phyloP scores from a whole-genome alignment of 2,797 vertebrate genomes.

The Cossypha niveicapilla region DNA sequence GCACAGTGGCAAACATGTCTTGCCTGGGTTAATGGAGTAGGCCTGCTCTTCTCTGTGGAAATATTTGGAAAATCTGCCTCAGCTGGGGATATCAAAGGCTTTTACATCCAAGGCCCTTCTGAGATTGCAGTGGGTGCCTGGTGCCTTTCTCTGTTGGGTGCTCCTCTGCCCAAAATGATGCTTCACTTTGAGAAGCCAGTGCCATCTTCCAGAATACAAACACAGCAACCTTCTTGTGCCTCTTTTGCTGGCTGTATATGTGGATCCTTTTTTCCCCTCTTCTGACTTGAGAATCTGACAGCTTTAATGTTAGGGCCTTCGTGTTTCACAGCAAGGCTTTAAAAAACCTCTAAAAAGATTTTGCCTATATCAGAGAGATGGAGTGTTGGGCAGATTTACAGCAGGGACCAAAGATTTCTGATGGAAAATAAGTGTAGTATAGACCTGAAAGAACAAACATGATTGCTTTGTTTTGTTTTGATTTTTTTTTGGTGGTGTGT shows the following conservation, averaged over 20 bases:
- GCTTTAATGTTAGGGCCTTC: conserved; percentile 8
- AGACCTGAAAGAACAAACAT: conserved; percentile 11
- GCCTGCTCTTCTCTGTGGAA: background rate
- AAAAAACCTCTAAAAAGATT: background rate
- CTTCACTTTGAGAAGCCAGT: background rate
- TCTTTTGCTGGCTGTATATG: background rate
- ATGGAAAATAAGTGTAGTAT: background rate
- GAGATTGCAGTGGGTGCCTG: background rate
- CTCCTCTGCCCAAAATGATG: background rate
- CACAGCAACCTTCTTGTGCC: background rate
- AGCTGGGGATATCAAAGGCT: background rate
- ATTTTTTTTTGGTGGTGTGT: too few relatives aligned
- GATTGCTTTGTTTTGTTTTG: background rate
- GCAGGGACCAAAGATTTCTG: conserved; percentile 28
- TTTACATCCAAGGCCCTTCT: background rate
- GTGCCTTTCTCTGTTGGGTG: fast-evolving
- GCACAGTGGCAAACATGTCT: fast-evolving
- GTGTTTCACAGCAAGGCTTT: conserved; percentile 8
- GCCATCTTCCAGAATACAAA: background rate
- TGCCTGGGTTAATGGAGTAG: background rate
- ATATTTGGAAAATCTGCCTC: background rate
- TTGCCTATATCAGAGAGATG: background rate
- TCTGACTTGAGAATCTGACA: background rate
- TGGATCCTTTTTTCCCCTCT: background rate
- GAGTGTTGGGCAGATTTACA: conserved; percentile 20